Conservation (phyloP, 2,113 vertebrate genomes). For the Pandion haliaetus region DNA sequence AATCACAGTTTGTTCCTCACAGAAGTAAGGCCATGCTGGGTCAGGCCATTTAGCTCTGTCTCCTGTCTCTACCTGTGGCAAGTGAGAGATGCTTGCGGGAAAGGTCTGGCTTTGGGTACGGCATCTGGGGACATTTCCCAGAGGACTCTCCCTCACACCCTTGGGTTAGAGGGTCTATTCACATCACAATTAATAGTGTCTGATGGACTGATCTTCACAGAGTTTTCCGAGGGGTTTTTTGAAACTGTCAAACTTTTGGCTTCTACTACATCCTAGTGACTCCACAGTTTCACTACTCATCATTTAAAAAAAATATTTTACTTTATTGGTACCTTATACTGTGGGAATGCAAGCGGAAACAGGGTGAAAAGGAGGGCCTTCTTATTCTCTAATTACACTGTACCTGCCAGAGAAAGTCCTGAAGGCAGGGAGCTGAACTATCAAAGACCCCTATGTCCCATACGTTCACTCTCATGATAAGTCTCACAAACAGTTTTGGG, state of each 20-base stretch:
- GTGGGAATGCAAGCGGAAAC: neutral
- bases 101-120: neutral
- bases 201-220: neutral
- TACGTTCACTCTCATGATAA: neutral
- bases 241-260: neutral
- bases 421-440: neutral
- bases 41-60: neutral
- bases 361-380: neutral
- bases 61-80: neutral
- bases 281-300: neutral
- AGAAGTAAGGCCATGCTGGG: neutral
- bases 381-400: neutral
- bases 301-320: neutral
- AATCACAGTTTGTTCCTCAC: neutral
- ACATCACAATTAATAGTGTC: neutral
- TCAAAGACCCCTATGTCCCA: neutral
- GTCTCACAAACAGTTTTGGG: neutral
- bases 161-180: neutral
- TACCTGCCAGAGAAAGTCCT: neutral
- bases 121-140: neutral
- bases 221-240: neutral
- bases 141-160: neutral
- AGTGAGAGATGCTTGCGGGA: neutral
- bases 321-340: neutral
- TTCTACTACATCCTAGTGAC: neutral